Evolutionary conservation across 1,140 invertebrate genomes (phyloP), one percentile per base, ranked within the genome.

Genomic region (Centruroides sculpturatus): DNA sequence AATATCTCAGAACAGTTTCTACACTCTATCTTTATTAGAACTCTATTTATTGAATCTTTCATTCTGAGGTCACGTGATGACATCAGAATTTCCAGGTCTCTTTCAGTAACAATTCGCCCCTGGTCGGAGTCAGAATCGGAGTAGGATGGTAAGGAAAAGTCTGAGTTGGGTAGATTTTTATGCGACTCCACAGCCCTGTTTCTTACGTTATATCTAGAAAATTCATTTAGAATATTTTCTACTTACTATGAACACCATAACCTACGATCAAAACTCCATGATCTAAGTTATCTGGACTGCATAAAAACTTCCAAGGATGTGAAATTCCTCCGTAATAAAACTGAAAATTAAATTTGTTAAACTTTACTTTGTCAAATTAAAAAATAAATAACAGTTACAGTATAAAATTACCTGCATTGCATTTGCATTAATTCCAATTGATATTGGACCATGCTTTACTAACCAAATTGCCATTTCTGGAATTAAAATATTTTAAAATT

Each of bases 271-370:
- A 75, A 41, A 98, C 92, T 8, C 93, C 91, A 71, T 94, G 91
- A 75, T 95, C 89, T 13, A 94, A 73, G 73, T 82, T 81, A 1
- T 80, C 77, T 0, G 86, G 85, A 70, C 77, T 83, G 71, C 93
- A 98, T 10, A 98, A 76, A 65, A 91, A 82, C 68, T 86, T 87
- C 77, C 82, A 88, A 0, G 95, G 95, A 80, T 98, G 93, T 0
- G 92, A 93, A 9, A 98, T 83, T n/a, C 95, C 95, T 41, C 93
- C 92, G 65, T 92, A 79, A 72, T 98, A 99, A 75, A 98, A 97
- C 79, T 83, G 70, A 55, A 73, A 68, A n/a, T 23, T 23, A 23
- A 23, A 58, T 47, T 71, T 50, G 62, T 54, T 62, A 69, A 62
- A 52, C 34, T 35, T 55, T 11, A 36, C 11, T 8, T 36, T 35